Conservation (phyloP, 2,113 vertebrate species). For the Climacteris rufus region DNA sequence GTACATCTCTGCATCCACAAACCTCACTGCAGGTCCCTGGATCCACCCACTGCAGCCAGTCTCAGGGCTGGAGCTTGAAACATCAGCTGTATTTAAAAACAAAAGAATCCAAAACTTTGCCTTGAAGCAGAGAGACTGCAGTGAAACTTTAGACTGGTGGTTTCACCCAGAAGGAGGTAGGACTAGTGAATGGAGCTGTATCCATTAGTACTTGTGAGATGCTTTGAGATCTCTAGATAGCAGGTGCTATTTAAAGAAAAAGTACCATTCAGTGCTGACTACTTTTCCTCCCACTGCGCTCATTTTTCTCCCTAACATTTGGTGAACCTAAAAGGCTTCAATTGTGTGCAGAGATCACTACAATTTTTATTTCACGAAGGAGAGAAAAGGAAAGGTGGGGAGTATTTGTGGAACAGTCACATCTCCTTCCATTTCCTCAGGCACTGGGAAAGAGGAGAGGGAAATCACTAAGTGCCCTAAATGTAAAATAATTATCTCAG, state of each 20-base stretch:
- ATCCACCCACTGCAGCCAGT: background rate
- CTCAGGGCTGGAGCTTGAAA: background rate
- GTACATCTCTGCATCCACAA: background rate
- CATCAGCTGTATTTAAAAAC: background rate
- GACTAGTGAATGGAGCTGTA: background rate
- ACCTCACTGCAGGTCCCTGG: background rate
- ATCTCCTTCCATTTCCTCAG: conserved; percentile 7
- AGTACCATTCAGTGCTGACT: background rate
- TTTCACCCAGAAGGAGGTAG: background rate
- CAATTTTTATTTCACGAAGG: background rate
- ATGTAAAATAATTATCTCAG: conserved; percentile 26
- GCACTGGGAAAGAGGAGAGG: background rate
- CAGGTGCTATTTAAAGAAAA: conserved; percentile 53
- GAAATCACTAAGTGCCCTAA: conserved; percentile 17
- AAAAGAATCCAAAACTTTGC: background rate
- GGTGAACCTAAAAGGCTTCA: background rate
- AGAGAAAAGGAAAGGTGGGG: background rate
- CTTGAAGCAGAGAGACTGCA: background rate
- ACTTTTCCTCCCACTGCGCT: conserved; percentile 12
- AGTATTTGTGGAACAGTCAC: conserved; percentile 1
- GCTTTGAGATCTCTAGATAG: conserved; percentile 20
- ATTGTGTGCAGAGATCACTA: background rate
- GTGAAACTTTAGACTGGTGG: background rate
- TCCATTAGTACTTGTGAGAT: background rate
- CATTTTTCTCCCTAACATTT: background rate